Evolutionary conservation across 2,113 vertebrate genomes (phyloP).

Genomic region (Limanda limanda): DNA sequence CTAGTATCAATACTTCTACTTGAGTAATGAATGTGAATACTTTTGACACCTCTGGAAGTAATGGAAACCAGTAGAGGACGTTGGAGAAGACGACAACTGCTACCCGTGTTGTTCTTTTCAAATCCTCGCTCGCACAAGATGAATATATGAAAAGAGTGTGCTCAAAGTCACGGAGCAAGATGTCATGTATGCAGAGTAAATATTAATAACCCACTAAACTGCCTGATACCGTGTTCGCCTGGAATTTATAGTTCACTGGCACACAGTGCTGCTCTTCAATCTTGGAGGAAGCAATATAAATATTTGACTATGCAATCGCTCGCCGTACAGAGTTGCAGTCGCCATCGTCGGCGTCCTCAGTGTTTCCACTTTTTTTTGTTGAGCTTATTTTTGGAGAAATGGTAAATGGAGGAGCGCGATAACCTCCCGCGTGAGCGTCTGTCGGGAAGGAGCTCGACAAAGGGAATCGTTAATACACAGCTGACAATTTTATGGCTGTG

Average conservation of each 20-base stretch:
- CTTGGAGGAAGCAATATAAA: conserved; percentile 47
- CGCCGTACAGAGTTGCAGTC: conserved; percentile 17
- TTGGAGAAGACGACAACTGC: not conserved
- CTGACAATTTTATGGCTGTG: conserved; percentile 76
- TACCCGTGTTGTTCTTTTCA: not conserved
- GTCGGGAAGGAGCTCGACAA: conserved; percentile 68
- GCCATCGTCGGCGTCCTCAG: conserved; percentile 3
- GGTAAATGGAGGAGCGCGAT: conserved; percentile 44
- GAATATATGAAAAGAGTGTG: not conserved
- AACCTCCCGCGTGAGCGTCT: conserved; percentile 31
- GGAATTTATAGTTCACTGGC: conserved; percentile 14
- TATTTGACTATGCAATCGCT: conserved; percentile 59
- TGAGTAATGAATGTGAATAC: too few species aligned
- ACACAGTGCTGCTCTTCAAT: conserved; percentile 5
- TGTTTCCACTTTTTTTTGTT: conserved; percentile 37
- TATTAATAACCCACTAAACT: conserved; percentile 45
- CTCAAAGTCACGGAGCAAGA: not conserved
- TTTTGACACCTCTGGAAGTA: too few species aligned
- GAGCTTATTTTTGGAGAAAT: conserved; percentile 51
- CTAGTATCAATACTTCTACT: too few species aligned
- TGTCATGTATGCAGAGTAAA: conserved; percentile 47
- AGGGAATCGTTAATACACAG: conserved; percentile 73
- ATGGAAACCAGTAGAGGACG: not conserved
- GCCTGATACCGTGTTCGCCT: conserved; percentile 6
- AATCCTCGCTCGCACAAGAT: too few species aligned